phyloP scores from a whole-genome alignment of 2,888 invertebrate species.

The Amblyjoppa proteus region DNA sequence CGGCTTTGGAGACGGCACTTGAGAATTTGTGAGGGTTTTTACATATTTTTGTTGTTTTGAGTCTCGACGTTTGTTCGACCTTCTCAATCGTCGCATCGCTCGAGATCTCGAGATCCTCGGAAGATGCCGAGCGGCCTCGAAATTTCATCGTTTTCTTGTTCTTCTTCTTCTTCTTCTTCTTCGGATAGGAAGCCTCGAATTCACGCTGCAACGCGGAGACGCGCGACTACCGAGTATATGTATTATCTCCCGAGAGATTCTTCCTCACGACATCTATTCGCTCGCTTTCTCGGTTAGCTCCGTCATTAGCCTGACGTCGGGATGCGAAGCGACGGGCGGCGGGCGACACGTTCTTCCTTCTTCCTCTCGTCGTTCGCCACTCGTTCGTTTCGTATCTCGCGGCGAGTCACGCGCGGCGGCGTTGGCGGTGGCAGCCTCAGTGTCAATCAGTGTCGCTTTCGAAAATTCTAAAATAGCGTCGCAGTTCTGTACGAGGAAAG shows the following conservation, averaged over 20 bases:
- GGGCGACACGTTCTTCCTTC: constrained; percentile 44
- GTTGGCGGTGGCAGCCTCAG: constrained; percentile 47
- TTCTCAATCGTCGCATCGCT: background rate
- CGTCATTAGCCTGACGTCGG: constrained; percentile 60
- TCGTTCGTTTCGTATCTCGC: constrained; percentile 19
- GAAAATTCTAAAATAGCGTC: constrained; percentile 65
- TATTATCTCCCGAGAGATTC: constrained; percentile 4
- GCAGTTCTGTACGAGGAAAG: constrained; percentile 29
- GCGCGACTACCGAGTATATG: background rate
- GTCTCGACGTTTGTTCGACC: background rate
- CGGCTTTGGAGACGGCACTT: background rate
- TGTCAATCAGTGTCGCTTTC: constrained; percentile 68
- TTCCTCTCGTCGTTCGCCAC: constrained; percentile 43
- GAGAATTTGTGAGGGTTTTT: background rate
- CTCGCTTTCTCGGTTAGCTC: background rate
- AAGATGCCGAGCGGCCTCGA: background rate
- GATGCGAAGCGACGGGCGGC: constrained; percentile 48
- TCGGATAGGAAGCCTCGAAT: background rate
- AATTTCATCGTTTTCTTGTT: background rate
- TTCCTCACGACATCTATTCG: background rate
- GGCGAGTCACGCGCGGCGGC: constrained; percentile 7
- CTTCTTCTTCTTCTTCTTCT: background rate
- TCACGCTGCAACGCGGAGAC: background rate
- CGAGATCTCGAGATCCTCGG: background rate
- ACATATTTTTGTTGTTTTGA: background rate